Evolutionary conservation across 1,140 invertebrate genomes (phyloP).

Genomic region (Apis cerana): DNA sequence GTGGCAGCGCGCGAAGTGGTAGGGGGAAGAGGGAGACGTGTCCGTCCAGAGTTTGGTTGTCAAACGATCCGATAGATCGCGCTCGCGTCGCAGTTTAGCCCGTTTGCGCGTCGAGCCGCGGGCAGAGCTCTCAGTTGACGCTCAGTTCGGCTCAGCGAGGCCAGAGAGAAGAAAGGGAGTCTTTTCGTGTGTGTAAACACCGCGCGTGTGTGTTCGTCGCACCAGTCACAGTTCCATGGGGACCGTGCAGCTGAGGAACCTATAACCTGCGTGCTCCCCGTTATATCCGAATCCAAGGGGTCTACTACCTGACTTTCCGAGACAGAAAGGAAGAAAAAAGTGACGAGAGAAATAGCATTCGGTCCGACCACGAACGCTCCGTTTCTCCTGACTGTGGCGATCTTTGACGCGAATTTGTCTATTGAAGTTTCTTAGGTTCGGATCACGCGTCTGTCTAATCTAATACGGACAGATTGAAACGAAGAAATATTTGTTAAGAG

Average conservation of each 20-base stretch:
- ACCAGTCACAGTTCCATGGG: neutral
- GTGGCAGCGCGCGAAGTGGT: conserved; percentile 55
- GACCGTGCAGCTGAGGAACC: neutral
- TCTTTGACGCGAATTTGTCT: neutral
- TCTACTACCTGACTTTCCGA: conserved; percentile 52
- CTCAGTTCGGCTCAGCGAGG: conserved; percentile 81
- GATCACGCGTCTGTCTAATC: no score
- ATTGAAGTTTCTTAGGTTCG: neutral
- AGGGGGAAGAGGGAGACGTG: conserved; percentile 59
- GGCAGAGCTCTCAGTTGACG: conserved; percentile 80
- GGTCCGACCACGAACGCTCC: conserved; percentile 36
- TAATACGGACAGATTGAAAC: no score
- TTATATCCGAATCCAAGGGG: neutral
- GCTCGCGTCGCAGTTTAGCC: conserved; percentile 71
- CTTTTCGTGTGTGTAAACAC: conserved; percentile 69
- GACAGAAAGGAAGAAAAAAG: neutral
- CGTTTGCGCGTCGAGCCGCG: conserved; percentile 71
- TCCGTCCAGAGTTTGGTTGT: conserved; percentile 64
- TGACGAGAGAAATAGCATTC: no score
- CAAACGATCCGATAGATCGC: conserved; percentile 77
- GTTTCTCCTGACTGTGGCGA: conserved; percentile 20
- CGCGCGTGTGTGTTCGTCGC: conserved; percentile 65
- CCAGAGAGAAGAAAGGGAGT: conserved; percentile 77
- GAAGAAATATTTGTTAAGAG: neutral
- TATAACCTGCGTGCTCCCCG: neutral